Base-by-base conservation (phyloP, 2,888 invertebrate genomes). In the Lasioglossum pauxillum region DNA sequence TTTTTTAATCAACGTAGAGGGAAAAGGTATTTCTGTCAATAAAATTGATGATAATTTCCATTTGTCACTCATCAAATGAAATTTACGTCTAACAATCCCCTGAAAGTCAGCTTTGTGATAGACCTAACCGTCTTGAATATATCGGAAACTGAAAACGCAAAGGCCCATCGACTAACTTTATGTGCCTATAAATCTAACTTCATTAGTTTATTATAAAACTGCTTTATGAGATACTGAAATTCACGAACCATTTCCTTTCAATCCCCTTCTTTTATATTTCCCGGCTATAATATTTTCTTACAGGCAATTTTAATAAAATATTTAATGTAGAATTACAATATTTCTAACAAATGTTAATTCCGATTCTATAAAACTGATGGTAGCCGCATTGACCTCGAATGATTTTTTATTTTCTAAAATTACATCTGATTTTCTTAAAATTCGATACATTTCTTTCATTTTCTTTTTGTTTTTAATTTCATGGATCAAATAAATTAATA, bases 161-260 rank as follows among this genome's bases (percentile, higher is more conserved):
- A 78, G 85, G 72, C 75, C 67, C 82, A 78, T 86, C 74, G 79
- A 53, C 35, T 38, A 71, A 60, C 44, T 90, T 89, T 84, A 87
- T 74, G 82, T 44, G 75, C 44, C 89, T 87, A 88, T 88, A 84
- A 90, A 90, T 90, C 79, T 81, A 76, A 80, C 75, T 89, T 85
- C 75, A 76, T 85, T 89, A 77, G 75, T 82, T 85, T 69, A 67
- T 73, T 49, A 27, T 60, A 31, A 71, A 8, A 89, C 80, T 80
- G 73, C 75, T 83, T 89, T 85, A 84, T 60, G 80, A 77, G 74
- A 10, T 44, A 53, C 57, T 69, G 82, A 79, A 78, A 67, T 35
- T 78, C 74, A 82, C 77, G 71, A 49, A 49, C 35, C 78, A 79
- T 82, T 73, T 69, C 38, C 46, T 31, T 73, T 35, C 0, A 23